Percentiles rank a stretch among this genome's conserved stretches.
Evolutionary conservation across 2,113 vertebrate genomes (phyloP).

Genomic region (Lathamus discolor): DNA sequence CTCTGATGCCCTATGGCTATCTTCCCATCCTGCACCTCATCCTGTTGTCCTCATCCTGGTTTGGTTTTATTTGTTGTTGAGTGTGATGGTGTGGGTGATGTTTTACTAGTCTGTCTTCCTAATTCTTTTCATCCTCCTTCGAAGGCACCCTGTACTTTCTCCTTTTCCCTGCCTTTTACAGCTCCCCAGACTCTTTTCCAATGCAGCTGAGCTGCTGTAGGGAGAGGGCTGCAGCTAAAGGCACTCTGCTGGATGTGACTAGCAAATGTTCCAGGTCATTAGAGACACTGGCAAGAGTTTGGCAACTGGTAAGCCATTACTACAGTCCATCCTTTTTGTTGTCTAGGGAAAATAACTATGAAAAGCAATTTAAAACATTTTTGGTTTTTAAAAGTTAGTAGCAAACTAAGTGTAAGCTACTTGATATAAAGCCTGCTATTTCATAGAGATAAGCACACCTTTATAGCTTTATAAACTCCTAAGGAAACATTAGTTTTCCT

Average conservation of each 20-base stretch:
- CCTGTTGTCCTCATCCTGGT: background rate
- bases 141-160: background rate
- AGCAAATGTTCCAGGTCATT: background rate
- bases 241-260: background rate
- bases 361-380: background rate
- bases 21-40: background rate
- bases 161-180: background rate
- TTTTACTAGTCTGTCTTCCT: background rate
- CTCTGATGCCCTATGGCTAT: background rate
- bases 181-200: background rate
- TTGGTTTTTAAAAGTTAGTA: background rate
- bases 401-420: too few relatives aligned
- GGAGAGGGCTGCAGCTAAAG: background rate
- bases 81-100: accelerated
- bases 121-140: background rate
- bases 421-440: background rate
- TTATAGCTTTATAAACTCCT: background rate
- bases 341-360: background rate
- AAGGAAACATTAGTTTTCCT: background rate
- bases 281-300: background rate
- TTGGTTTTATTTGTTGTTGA: accelerated
- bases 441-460: background rate
- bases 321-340: background rate
- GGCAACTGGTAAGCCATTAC: background rate
- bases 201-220: accelerated